phyloP scores from a whole-genome alignment of 2,797 vertebrate species.

The Spinus pinus region DNA sequence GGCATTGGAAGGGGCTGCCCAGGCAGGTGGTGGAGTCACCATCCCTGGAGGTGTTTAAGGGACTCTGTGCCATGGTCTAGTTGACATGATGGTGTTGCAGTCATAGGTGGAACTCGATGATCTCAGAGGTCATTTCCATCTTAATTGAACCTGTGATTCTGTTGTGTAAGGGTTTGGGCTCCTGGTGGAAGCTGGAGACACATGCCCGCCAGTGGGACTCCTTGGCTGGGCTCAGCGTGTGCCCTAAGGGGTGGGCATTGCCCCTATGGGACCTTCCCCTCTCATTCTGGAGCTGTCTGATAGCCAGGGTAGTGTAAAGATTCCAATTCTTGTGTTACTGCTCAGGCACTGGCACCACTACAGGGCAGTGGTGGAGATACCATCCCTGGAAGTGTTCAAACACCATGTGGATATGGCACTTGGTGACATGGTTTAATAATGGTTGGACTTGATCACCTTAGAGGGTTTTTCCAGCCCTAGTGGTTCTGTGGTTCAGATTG shows the following conservation, averaged over 20 bases:
- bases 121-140: background rate
- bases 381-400: background rate
- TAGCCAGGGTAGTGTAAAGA: fast-evolving
- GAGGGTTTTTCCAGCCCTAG: background rate
- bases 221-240: background rate
- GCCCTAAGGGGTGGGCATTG: fast-evolving
- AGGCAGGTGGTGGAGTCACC: background rate
- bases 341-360: background rate
- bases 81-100: background rate
- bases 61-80: background rate
- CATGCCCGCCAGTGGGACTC: background rate
- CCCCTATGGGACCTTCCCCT: fast-evolving
- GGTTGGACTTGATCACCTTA: background rate
- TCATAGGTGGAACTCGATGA: background rate
- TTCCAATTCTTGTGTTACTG: background rate
- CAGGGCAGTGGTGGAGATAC: background rate
- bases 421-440: background rate
- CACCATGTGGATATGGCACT: background rate
- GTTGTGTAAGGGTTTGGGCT: background rate
- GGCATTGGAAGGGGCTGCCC: background rate
- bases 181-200: background rate
- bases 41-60: background rate
- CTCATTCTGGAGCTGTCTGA: background rate
- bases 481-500: background rate
- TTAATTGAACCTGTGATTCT: background rate